A percentile compares a stretch with the other conserved stretches of the same genome.
Evolutionary conservation across 2,797 vertebrate species (phyloP).

Genomic region (Columba guinea): DNA sequence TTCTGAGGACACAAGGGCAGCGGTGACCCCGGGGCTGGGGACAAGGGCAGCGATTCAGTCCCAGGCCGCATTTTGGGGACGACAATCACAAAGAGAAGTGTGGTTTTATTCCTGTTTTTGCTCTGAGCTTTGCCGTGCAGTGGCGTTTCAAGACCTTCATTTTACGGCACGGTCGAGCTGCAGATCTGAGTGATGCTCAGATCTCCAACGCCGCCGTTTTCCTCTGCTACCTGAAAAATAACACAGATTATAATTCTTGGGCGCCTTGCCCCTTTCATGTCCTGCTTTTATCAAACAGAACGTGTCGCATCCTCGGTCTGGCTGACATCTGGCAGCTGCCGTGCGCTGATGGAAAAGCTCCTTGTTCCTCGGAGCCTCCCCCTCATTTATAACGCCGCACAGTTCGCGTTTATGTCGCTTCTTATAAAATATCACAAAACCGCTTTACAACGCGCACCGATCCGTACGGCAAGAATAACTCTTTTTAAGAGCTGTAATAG

Average conservation of each 20-base stretch:
- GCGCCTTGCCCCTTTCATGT: constrained; percentile 4
- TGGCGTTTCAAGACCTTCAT: background rate
- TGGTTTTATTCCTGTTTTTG: background rate
- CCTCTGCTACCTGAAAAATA: constrained; percentile 37
- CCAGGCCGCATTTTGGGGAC: background rate
- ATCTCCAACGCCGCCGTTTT: constrained; percentile 11
- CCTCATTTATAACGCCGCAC: background rate
- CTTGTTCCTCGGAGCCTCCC: background rate
- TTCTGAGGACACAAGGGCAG: background rate
- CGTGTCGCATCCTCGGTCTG: background rate
- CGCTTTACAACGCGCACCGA: background rate
- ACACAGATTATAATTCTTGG: constrained; percentile 36
- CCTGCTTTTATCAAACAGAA: background rate
- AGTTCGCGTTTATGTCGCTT: background rate
- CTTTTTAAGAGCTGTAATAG: background rate
- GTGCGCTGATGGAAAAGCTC: constrained; percentile 27
- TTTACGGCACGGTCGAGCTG: background rate
- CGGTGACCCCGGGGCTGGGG: background rate
- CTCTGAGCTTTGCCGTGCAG: background rate
- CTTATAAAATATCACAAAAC: background rate
- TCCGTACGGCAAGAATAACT: background rate
- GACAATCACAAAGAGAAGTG: too few relatives aligned
- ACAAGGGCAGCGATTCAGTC: background rate
- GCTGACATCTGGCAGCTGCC: constrained; percentile 45
- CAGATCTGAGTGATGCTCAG: background rate